Evolutionary conservation across 2,888 invertebrate genomes (phyloP).

Genomic region (Lottia scabra): DNA sequence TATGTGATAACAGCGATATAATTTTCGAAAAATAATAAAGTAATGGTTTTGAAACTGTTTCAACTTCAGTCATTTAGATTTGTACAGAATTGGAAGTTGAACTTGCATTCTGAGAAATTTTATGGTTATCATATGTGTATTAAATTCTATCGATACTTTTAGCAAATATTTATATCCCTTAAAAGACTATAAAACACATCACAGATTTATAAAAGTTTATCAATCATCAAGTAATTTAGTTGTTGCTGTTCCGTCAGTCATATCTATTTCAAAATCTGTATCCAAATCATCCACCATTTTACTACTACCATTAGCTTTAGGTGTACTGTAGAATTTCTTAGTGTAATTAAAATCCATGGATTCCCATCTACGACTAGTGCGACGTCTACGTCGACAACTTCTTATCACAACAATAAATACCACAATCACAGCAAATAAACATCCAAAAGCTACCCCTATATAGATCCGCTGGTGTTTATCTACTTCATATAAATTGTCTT

Average conservation of each 20-base stretch:
- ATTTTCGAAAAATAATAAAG: no score
- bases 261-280: slow-evolving; percentile 40
- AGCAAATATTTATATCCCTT: no score
- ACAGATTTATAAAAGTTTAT: background rate
- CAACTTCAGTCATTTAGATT: no score
- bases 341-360: slow-evolving; percentile 38
- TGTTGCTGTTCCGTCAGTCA: slow-evolving; percentile 36
- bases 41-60: no score
- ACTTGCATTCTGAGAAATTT: no score
- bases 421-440: slow-evolving; percentile 18
- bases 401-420: slow-evolving; percentile 16
- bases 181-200: no score
- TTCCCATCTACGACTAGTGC: slow-evolving; percentile 32
- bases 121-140: no score
- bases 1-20: no score
- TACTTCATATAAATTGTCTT: background rate
- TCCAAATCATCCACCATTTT: slow-evolving; percentile 32
- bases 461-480: slow-evolving; percentile 24
- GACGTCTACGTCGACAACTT: slow-evolving; percentile 14
- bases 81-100: no score
- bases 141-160: no score
- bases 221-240: slow-evolving; percentile 33
- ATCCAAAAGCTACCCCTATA: slow-evolving; percentile 19
- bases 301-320: slow-evolving; percentile 18
- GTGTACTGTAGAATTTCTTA: slow-evolving; percentile 34